Evolutionary conservation across 2,113 vertebrate species (phyloP), one percentile per base, ranked within the genome.

Genomic region (Athene cunicularia): DNA sequence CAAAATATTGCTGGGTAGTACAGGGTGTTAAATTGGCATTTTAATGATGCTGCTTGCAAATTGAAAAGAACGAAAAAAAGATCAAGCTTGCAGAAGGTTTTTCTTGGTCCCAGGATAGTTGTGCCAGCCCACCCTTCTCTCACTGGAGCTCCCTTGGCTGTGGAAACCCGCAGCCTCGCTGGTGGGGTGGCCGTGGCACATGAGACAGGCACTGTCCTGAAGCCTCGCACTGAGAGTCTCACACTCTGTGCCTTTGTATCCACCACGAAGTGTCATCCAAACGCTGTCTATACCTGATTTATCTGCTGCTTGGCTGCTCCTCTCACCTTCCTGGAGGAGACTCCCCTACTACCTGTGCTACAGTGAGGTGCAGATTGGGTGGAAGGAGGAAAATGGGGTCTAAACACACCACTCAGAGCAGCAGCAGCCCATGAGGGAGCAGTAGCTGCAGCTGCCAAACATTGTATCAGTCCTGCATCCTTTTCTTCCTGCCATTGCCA

Each of bases 141-240:
- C 3, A 0, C 19, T 22, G 53, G 50, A 90, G 39, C 30, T 73
- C 19, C 21, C 32, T 67, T 75, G 60, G 18, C 52, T 2, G 1
- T 86, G 60, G 45, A 86, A 63, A 35, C 5, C 6, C 14, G 19
- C 26, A 81, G 39, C 49, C 28, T 45, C 22, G 9, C n/a, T 4
- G 4, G 26, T 8, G 41, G 27, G 17, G 35, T 24, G 35, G 21
- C 64, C 35, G 33, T 0, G 0, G 14, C 14, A 2, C 37, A 6
- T 19, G 53, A 41, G 45, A 90, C 20, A 16, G 77, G 28, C 11
- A 7, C 47, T 45, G 24, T 66, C 62, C 32, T 2, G 3, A 45
- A 77, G 24, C n/a, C 37, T 86, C 4, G 0, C 21, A 19, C 39
- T 49, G 68, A 30, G 26, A 43, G 28, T 56, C 72, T 53, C 4